These are phyloP conservation scores for Cloeon dipterum DNA, from an alignment of 2,888 invertebrate genomes.

Conservation along the genomic window DNA sequence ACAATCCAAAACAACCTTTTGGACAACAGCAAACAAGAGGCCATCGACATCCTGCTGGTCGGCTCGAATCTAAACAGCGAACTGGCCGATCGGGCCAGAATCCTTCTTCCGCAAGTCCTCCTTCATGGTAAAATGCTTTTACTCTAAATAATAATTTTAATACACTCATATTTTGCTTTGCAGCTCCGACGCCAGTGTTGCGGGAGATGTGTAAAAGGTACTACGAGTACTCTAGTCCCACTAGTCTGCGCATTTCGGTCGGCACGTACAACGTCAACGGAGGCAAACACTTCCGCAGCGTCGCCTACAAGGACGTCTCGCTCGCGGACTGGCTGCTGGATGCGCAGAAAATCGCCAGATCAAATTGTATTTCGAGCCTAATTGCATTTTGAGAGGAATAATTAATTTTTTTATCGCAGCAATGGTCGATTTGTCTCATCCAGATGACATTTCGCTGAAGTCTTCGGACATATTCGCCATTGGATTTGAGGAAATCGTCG, in stretches of 20 bases:
- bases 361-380: conserved; percentile 15
- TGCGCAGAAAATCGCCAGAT: conserved; percentile 35
- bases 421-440: conserved; percentile 16
- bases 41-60: conserved; percentile 82
- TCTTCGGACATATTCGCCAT: conserved; percentile 90
- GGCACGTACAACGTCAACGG: conserved; percentile 99
- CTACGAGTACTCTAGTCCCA: conserved; percentile 48
- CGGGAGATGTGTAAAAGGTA: conserved; percentile 68
- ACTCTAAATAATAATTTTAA: not conserved
- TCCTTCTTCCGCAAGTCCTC: conserved; percentile 65
- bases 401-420: conserved; percentile 15
- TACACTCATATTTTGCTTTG: conserved; percentile 9
- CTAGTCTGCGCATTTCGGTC: conserved; percentile 54
- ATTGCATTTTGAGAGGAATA: not conserved
- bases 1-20: conserved; percentile 97
- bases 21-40: conserved; percentile 91
- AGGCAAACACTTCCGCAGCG: conserved; percentile 91
- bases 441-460: conserved; percentile 19
- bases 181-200: conserved; percentile 57
- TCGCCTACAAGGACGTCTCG: conserved; percentile 77
- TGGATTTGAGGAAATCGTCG: conserved; percentile 98
- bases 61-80: conserved; percentile 84
- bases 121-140: conserved; percentile 35
- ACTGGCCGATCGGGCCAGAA: conserved; percentile 73
- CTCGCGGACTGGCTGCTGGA: conserved; percentile 79